Conservation (phyloP, 2,888 invertebrate genomes). For the Heliconius cydno region DNA sequence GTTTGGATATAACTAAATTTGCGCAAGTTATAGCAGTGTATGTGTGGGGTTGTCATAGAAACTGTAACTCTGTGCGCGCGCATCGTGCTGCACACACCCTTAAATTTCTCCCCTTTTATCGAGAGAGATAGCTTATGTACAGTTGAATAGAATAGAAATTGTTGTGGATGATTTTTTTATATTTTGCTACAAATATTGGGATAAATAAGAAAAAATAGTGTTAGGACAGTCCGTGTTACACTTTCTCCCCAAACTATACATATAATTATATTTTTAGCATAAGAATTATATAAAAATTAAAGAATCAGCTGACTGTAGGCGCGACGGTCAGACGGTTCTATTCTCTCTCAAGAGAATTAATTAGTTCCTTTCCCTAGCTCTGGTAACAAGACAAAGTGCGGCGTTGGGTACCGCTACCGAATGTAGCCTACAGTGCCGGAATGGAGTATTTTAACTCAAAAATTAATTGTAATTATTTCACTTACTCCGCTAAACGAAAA, state of each 20-base stretch:
- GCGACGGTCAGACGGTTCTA: not conserved
- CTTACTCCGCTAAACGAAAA: too few relatives aligned
- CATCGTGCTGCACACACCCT: constrained; percentile 67
- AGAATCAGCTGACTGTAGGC: not conserved
- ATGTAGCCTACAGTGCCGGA: too few relatives aligned
- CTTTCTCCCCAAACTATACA: not conserved
- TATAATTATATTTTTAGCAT: too few relatives aligned
- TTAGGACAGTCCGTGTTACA: not conserved
- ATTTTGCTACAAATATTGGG: not conserved
- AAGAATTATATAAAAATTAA: too few relatives aligned
- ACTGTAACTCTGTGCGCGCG: constrained; percentile 80
- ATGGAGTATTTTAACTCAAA: too few relatives aligned
- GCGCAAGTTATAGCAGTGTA: constrained; percentile 73
- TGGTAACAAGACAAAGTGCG: not conserved
- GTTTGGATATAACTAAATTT: constrained; percentile 56
- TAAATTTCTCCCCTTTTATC: constrained; percentile 60
- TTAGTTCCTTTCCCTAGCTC: not conserved
- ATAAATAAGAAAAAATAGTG: not conserved
- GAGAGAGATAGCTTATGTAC: constrained; percentile 67
- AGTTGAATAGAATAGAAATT: constrained; percentile 45
- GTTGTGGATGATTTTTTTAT: not conserved
- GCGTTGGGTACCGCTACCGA: too few relatives aligned
- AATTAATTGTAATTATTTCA: too few relatives aligned
- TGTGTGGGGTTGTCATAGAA: constrained; percentile 82
- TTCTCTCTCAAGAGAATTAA: not conserved